Conservation (phyloP, 2,113 vertebrate species). For the Apodemus sylvaticus region DNA sequence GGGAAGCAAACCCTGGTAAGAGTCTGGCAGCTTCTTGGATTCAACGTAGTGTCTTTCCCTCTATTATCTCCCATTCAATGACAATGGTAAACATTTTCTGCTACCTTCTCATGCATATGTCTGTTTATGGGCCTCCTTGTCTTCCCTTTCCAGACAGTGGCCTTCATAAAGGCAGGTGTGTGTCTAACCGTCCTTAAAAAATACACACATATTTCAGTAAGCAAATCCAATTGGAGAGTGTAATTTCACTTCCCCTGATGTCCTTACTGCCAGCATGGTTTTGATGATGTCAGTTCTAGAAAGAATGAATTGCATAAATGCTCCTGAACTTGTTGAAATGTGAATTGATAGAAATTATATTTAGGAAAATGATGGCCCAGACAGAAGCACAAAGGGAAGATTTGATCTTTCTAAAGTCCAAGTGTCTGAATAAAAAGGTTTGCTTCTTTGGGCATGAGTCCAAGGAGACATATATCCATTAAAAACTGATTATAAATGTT, state of each 20-base stretch:
- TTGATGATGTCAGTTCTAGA: background rate
- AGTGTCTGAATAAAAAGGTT: background rate
- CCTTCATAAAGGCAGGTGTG: background rate
- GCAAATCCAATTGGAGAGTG: background rate
- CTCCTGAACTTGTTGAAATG: conserved; percentile 12
- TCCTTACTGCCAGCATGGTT: background rate
- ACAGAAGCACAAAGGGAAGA: background rate
- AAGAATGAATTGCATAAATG: background rate
- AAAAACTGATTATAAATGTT: background rate
- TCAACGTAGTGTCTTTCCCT: background rate
- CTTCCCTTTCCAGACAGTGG: background rate
- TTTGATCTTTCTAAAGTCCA: background rate
- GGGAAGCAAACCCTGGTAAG: background rate
- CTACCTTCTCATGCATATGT: background rate
- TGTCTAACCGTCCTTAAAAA: background rate
- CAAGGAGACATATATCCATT: background rate
- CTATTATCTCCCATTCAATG: background rate
- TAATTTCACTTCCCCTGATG: conserved; percentile 2
- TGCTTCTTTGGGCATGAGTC: background rate
- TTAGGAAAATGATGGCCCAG: background rate
- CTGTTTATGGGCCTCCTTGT: background rate
- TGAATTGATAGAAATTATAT: background rate
- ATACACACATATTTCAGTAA: background rate
- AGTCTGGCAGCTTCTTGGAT: background rate
- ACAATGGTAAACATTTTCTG: background rate